These are phyloP conservation scores for Pluvialis apricaria DNA, from an alignment of 2,113 vertebrate species.

Conservation along the genomic window DNA sequence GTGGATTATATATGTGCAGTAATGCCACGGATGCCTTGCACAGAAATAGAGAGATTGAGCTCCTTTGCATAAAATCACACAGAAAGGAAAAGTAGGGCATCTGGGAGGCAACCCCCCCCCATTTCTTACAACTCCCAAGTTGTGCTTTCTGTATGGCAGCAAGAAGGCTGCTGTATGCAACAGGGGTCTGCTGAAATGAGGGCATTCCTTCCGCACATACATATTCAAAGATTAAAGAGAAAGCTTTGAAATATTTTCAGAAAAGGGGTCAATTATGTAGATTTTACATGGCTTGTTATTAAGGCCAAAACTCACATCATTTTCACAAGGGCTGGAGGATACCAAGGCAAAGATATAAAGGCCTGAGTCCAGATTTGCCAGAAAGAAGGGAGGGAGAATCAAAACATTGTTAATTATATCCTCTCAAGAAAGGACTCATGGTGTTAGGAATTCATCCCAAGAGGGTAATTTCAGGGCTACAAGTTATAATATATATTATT, in stretches of 20 bases:
- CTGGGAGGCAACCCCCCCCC: not conserved
- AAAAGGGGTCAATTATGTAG: slow-evolving; percentile 68
- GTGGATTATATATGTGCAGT: not conserved
- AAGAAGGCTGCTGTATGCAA: slow-evolving; percentile 11
- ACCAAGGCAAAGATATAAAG: slow-evolving; percentile 5
- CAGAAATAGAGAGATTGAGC: not conserved
- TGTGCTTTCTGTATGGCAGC: not conserved
- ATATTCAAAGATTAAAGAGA: slow-evolving; percentile 61
- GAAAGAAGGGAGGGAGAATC: not conserved
- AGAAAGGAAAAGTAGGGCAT: slow-evolving; percentile 20
- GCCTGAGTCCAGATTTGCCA: not conserved
- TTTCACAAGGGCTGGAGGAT: slow-evolving; percentile 34
- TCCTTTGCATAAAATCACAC: slow-evolving; percentile 8
- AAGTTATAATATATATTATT: slow-evolving; percentile 1
- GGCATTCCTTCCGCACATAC: slow-evolving; percentile 5
- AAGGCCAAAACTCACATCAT: slow-evolving; percentile 43
- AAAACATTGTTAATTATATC: slow-evolving; percentile 51
- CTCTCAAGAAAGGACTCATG: not conserved
- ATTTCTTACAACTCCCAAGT: slow-evolving; percentile 19
- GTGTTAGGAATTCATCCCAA: not conserved
- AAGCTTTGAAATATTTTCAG: slow-evolving; percentile 53
- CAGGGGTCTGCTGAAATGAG: slow-evolving; percentile 38
- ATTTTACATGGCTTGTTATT: slow-evolving; percentile 64
- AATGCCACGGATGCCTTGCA: not conserved
- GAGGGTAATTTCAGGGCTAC: slow-evolving; percentile 33